Evolutionary conservation across 1,140 invertebrate species (phyloP).

Genomic region (Eubasilissa regina): DNA sequence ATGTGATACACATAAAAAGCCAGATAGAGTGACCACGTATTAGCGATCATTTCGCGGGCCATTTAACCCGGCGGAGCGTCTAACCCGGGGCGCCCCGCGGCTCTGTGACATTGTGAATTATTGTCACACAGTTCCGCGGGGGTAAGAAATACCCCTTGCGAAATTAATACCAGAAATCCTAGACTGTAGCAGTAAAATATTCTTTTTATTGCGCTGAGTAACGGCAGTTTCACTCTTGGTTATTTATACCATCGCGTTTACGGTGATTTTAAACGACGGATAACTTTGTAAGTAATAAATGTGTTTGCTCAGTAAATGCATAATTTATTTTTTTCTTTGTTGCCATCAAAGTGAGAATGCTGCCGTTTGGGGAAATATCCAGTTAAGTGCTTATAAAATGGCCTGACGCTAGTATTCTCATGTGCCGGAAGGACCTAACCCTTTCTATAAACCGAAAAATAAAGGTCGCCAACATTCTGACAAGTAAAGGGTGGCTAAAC

Average conservation of each 20-base stretch:
- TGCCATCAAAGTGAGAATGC: no score
- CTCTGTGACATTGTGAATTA: conserved; percentile 53
- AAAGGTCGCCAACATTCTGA: no score
- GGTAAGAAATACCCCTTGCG: conserved; percentile 27
- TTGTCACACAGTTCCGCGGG: conserved; percentile 44
- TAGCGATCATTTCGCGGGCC: conserved; percentile 58
- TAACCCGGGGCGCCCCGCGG: conserved; percentile 42
- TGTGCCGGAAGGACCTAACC: no score
- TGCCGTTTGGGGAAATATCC: no score
- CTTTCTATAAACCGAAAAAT: no score
- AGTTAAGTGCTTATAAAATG: no score
- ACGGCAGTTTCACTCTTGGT: conserved; percentile 29
- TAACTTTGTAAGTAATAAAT: conserved; percentile 9
- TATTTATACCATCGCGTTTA: conserved; percentile 35
- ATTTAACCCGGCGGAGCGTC: conserved; percentile 54
- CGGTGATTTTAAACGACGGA: conserved; percentile 20
- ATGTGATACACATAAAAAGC: conserved; percentile 19
- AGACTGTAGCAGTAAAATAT: conserved; percentile 23
- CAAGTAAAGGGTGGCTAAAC: no score
- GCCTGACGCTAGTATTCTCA: no score
- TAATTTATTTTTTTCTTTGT: not conserved
- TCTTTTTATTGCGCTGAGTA: conserved; percentile 38
- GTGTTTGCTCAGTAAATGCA: conserved; percentile 13
- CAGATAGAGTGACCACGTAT: conserved; percentile 55
- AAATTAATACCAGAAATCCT: conserved; percentile 43